phyloP scores from a whole-genome alignment of 1,140 invertebrate genomes.

The Tetranychus cinnabarinus region DNA sequence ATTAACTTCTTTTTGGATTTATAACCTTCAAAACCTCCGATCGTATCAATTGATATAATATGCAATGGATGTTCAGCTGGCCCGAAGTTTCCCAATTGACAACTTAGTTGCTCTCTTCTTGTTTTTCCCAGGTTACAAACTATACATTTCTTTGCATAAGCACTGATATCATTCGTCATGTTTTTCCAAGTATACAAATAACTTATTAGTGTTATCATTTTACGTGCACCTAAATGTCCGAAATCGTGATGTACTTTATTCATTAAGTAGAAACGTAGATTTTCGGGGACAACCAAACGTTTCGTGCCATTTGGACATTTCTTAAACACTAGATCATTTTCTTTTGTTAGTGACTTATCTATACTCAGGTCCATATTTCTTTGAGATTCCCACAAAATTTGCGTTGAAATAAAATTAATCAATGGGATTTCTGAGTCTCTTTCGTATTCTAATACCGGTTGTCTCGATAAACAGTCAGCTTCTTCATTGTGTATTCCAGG shows the following conservation, averaged over 20 bases:
- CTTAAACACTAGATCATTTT: too few species aligned
- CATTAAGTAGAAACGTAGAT: background rate
- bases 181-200: background rate
- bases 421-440: too few species aligned
- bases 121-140: background rate
- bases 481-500: conserved; percentile 1
- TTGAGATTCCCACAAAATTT: background rate
- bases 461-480: conserved; percentile 2
- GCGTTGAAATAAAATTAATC: background rate
- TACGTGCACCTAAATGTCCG: too few species aligned
- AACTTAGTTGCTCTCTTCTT: background rate
- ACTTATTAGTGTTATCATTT: too few species aligned
- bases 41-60: conserved; percentile 5
- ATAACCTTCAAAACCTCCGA: background rate
- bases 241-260: too few species aligned
- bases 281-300: background rate
- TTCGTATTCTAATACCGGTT: too few species aligned
- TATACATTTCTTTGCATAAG: background rate
- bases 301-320: background rate
- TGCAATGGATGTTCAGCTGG: conserved; percentile 1
- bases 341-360: background rate
- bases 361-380: background rate
- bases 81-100: background rate
- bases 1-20: background rate
- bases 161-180: background rate